Conservation (phyloP, 2,888 invertebrate genomes). For the Physocephala rufipes region DNA sequence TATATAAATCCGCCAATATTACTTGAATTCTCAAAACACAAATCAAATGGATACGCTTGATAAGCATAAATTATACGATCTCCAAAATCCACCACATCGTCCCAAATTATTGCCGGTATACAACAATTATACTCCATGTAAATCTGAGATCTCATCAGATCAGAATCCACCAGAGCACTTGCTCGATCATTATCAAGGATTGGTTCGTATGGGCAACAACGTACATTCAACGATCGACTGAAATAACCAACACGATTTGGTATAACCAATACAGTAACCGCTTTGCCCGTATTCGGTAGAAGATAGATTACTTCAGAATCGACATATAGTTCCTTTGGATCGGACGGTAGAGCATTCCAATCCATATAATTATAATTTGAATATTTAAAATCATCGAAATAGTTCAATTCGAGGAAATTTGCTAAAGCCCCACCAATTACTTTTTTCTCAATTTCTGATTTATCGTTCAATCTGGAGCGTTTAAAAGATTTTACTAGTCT, state of each 20-base stretch:
- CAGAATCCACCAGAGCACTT: constrained; percentile 46
- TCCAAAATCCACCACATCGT: constrained; percentile 48
- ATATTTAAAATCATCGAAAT: constrained; percentile 54
- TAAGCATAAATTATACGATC: constrained; percentile 52
- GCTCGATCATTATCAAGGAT: neutral
- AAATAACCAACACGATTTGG: constrained; percentile 56
- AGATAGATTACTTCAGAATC: constrained; percentile 57
- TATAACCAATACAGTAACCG: constrained; percentile 55
- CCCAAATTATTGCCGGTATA: constrained; percentile 52
- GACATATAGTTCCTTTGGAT: constrained; percentile 58
- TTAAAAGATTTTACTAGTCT: constrained; percentile 51
- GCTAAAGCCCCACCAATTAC: constrained; percentile 53
- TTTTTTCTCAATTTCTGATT: constrained; percentile 54
- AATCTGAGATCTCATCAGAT: constrained; percentile 51
- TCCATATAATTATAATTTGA: constrained; percentile 56
- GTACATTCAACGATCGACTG: constrained; percentile 52
- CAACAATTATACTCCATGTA: constrained; percentile 56
- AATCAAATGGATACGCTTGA: constrained; percentile 51
- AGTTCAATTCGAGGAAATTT: constrained; percentile 49
- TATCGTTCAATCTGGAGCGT: constrained; percentile 50
- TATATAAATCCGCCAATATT: constrained; percentile 56
- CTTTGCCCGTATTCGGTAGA: constrained; percentile 55
- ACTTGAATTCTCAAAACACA: constrained; percentile 53
- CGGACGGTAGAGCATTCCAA: constrained; percentile 57
- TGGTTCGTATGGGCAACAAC: constrained; percentile 51